A percentile compares a stretch with the other conserved stretches of the same genome.
Evolutionary conservation across 2,888 invertebrate genomes (phyloP).

Genomic region (Plebejus anna): DNA sequence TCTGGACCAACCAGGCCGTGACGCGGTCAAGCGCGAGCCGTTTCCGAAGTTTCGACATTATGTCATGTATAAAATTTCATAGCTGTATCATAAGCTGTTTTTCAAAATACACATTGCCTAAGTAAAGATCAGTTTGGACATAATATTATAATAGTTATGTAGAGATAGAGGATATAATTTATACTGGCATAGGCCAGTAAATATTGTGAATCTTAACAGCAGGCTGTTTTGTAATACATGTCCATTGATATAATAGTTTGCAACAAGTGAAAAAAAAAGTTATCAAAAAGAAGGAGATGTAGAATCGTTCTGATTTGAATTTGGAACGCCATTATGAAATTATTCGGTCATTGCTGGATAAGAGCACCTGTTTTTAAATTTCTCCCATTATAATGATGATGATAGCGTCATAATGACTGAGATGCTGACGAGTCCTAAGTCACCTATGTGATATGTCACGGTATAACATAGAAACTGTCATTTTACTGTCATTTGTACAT

Average conservation of each 20-base stretch:
- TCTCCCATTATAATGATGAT: neutral
- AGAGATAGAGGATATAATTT: neutral
- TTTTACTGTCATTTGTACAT: neutral
- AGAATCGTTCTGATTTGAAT: neutral
- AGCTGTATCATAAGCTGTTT: constrained; percentile 25
- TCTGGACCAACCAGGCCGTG: constrained; percentile 40
- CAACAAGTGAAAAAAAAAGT: neutral
- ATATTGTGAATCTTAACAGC: no score
- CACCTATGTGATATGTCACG: constrained; percentile 11
- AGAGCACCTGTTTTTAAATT: neutral
- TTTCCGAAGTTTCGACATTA: constrained; percentile 30
- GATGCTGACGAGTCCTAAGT: neutral
- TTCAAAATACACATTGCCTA: neutral
- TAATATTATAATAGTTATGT: neutral
- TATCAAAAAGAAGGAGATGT: neutral
- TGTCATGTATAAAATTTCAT: constrained; percentile 33
- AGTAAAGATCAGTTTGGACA: neutral
- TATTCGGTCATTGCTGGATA: neutral
- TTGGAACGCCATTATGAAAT: neutral
- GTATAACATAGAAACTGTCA: neutral
- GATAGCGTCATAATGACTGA: neutral
- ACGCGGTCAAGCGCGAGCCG: constrained; percentile 38
- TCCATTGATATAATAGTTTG: neutral
- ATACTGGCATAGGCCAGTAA: neutral
- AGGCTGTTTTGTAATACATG: no score